Evolutionary conservation across 2,888 invertebrate species (phyloP), one percentile per base, ranked within the genome.

Genomic region (Heliconius hortense): DNA sequence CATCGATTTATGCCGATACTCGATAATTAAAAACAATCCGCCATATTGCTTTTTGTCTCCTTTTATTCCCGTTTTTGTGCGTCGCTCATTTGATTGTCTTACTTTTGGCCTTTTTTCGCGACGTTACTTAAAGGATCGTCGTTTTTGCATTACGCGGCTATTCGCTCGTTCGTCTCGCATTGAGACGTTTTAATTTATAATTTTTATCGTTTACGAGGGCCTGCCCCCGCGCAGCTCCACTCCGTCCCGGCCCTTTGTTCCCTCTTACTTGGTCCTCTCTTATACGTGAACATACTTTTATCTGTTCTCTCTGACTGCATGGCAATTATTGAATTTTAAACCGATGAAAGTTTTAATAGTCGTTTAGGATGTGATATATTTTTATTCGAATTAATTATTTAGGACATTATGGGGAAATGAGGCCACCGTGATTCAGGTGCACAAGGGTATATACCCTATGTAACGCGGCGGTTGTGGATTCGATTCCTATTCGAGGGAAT

Each of bases 11-110:
- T 94, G 92, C 90, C 93, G 93, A 94, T 94, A 93, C 92, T 93
- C 91, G 93, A 93, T 94, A 94, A 94, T 94, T 94, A 94, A 94
- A 94, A 94, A 94, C 94, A 94, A 94, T 93, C 93, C 93, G 93
- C 93, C 93, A 93, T 93, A 88, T 90, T 90, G 89, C 86, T 92
- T 94, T 92, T 92, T 92, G 90, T 91, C 85, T 89, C 85, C 82
- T 90, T 92, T 93, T 92, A 89, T 89, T 86, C 89, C 90, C 88
- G 89, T 93, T 93, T 92, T 92, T 92, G 90, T 90, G 87, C 91
- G 89, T 92, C 93, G 88, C 91, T 93, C 93, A 93, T 94, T 92
- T 94, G 93, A 94, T 94, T 94, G 93, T 92, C 86, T 89, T 87
- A 82, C 84, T 89, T 89, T 89, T 90, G 84, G 79, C 79, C 63